Evolutionary conservation across 1,140 invertebrate species (phyloP).

Genomic region (Diachasmimorpha longicaudata): DNA sequence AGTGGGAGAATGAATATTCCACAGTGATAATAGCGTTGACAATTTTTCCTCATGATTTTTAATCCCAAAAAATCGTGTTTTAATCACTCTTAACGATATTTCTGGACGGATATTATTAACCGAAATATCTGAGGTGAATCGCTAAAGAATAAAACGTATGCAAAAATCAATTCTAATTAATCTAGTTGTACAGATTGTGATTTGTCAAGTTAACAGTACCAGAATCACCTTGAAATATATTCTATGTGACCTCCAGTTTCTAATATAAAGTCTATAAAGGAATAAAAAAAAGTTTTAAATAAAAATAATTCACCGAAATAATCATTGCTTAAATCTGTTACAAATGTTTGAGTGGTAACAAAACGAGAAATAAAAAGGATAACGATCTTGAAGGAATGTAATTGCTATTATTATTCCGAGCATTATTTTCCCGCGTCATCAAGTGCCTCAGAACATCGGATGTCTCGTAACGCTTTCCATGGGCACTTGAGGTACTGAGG

Average conservation of each 20-base stretch:
- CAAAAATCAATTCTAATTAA: not conserved
- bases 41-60: not conserved
- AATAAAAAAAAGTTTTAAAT: not conserved
- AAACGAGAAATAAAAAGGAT: constrained; percentile 1
- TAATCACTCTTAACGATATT: not conserved
- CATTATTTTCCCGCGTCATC: not conserved
- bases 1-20: not conserved
- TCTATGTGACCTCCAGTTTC: not conserved
- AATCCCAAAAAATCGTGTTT: not conserved
- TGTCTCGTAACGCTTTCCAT: not conserved
- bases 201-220: not conserved
- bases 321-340: constrained; percentile 1
- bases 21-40: not conserved
- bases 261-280: not conserved
- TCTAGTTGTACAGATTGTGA: not conserved
- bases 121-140: not conserved
- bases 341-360: not conserved
- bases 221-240: not conserved
- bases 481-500: not conserved
- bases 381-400: not conserved
- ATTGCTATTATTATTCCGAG: not conserved
- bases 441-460: not conserved
- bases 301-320: constrained; percentile 8
- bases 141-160: not conserved
- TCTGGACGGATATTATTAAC: not conserved